These are phyloP conservation scores for Ypsolopha scabrella DNA, from an alignment of 2,888 invertebrate species.

Conservation along the genomic window DNA sequence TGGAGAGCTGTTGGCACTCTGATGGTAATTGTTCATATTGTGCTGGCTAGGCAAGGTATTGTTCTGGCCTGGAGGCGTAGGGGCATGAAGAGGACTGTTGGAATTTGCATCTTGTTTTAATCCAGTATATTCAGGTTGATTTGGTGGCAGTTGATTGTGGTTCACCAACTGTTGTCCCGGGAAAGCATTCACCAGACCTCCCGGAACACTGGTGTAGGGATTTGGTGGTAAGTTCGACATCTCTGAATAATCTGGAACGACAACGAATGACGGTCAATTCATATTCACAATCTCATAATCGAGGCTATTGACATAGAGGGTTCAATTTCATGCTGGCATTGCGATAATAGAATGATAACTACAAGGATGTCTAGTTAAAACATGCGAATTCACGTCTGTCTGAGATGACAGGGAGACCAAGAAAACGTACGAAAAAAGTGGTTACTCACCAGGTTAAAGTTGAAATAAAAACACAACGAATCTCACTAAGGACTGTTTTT, in stretches of 20 bases:
- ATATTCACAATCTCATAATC: conserved; percentile 2
- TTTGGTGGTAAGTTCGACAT: conserved; percentile 62
- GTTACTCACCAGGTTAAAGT: conserved; percentile 40
- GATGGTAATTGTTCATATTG: conserved; percentile 41
- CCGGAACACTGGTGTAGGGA: conserved; percentile 42
- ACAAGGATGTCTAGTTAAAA: conserved; percentile 39
- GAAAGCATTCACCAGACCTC: conserved; percentile 35
- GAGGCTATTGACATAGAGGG: background rate
- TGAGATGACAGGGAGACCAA: conserved; percentile 37
- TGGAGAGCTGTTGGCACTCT: conserved; percentile 54
- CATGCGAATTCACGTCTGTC: conserved; percentile 50
- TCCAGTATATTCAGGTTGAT: conserved; percentile 36
- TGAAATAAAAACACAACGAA: conserved; percentile 34
- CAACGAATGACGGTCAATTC: conserved; percentile 11
- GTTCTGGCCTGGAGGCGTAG: conserved; percentile 12
- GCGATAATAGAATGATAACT: conserved; percentile 35
- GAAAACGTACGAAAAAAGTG: conserved; percentile 16
- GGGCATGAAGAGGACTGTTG: conserved; percentile 36
- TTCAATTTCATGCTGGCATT: conserved; percentile 30
- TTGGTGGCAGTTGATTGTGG: conserved; percentile 35
- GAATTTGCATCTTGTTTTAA: conserved; percentile 52
- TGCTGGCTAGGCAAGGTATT: conserved; percentile 23
- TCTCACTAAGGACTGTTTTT: conserved; percentile 23
- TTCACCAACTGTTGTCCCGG: conserved; percentile 27
- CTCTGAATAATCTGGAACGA: conserved; percentile 55